A percentile compares a stretch with the other conserved stretches of the same genome.
These are phyloP conservation scores for Pongo pygmaeus DNA, from an alignment of 2,113 vertebrate species.

Conservation along the genomic window DNA sequence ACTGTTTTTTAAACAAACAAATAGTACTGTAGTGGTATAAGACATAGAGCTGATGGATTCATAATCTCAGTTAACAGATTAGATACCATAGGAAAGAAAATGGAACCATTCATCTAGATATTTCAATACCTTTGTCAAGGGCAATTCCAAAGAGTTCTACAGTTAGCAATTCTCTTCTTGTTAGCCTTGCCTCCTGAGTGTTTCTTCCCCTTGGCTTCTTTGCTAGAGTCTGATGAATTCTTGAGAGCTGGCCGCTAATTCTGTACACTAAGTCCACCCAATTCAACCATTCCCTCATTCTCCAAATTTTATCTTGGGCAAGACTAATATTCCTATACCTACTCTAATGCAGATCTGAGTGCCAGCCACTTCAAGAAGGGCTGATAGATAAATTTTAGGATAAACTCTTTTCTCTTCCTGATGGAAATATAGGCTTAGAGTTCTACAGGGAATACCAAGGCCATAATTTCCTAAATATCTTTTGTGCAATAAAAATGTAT, in stretches of 20 bases:
- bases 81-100: not conserved
- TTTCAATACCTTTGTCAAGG: not conserved
- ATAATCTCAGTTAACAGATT: not conserved
- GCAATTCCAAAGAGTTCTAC: not conserved
- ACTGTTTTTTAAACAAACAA: not conserved
- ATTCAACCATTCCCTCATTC: not conserved
- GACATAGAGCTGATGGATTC: not conserved
- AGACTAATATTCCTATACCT: accelerated
- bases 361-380: not conserved
- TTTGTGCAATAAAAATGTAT: not conserved
- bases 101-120: not conserved
- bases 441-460: not conserved
- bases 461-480: not conserved
- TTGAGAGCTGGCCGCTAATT: not conserved
- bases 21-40: not conserved
- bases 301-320: not conserved
- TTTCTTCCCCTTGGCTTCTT: not conserved
- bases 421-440: not conserved
- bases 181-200: not conserved
- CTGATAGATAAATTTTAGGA: not conserved
- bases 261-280: not conserved
- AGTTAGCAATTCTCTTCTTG: not conserved
- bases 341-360: not conserved
- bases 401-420: not conserved
- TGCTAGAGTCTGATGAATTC: not conserved